Evolutionary conservation across 2,113 vertebrate genomes (phyloP), one percentile per base, ranked within the genome.

Genomic region (Alosa alosa): DNA sequence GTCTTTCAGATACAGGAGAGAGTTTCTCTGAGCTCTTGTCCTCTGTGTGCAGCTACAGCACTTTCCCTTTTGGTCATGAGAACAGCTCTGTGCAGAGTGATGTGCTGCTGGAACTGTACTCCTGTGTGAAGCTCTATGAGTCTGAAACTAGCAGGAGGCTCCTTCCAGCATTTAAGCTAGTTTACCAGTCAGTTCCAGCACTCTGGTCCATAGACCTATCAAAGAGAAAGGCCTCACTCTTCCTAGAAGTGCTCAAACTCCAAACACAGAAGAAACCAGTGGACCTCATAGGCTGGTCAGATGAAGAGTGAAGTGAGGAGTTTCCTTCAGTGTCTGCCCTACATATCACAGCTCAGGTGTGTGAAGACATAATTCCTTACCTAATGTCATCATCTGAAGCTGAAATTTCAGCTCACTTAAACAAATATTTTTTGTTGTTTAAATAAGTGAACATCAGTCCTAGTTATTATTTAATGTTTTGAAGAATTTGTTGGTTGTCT

Each of bases 321-420:
- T 47, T 86, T 89, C 60, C 85, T 89, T 57, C 86, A 86, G 83
- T 89, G 85, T 88, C 85, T 89, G 85, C 85, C 84, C n/a, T 87
- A 44, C 81, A 89, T 87, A 78, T 86, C 88, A 18, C 44, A 86
- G 81, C 81, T 89, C 10, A 88, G 89, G 87, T 88, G 10, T 41
- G 84, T 72, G 0, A 52, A 10, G 11, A 44, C 41, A 44, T 44
- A 44, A 44, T 44, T 44, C 0, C 41, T 44, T 44, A 2, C 1
- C 41, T 44, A 4, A 44, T 44, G 4, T 44, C 41, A 44, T 44
- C 41, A 44, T 44, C 41, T 1, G 41, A 44, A 44, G 41, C 41
- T 44, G 41, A 41, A 41, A 41, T 41, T 4, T 41, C 41, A 44
- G 41, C 41, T 44, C 41, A 44, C 0, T 2, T 44, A 44, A 44